Conservation (phyloP, 2,113 vertebrate genomes). For the Ochotona princeps region DNA sequence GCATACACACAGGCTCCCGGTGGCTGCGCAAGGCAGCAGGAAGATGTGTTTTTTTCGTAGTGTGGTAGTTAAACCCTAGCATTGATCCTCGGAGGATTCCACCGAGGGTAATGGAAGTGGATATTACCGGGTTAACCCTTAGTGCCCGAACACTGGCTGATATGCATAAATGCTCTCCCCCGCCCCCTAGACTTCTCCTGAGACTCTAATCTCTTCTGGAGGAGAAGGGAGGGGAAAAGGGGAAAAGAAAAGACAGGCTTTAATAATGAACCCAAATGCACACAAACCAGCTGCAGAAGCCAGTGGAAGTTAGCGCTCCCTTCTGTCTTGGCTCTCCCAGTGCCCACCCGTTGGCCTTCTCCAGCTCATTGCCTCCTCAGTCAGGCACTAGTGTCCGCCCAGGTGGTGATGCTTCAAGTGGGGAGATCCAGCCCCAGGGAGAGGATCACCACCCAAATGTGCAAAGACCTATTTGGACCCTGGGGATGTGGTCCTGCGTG, state of each 20-base stretch:
- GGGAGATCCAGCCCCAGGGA: not conserved
- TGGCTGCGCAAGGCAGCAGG: constrained; percentile 83
- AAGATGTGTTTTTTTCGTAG: constrained; percentile 83
- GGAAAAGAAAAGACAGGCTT: constrained; percentile 45
- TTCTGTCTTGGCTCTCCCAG: not conserved
- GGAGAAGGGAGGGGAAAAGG: not conserved
- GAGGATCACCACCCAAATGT: accelerated
- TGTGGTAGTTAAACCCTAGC: constrained; percentile 81
- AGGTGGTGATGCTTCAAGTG: accelerated
- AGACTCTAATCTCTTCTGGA: constrained; percentile 80
- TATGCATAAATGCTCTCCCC: constrained; percentile 77
- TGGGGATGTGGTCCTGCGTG: accelerated
- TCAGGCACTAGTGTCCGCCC: not conserved
- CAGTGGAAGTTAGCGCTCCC: not conserved
- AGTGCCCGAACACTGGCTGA: constrained; percentile 71
- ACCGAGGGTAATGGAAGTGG: constrained; percentile 79
- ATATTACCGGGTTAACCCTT: constrained; percentile 77
- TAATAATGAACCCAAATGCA: not conserved
- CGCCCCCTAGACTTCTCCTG: constrained; percentile 68
- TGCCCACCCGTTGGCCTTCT: not conserved
- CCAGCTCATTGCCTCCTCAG: not conserved
- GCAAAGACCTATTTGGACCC: not conserved
- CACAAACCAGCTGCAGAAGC: constrained; percentile 47
- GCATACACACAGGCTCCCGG: constrained; percentile 87
- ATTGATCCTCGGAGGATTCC: constrained; percentile 78